phyloP scores from a whole-genome alignment of 2,888 invertebrate genomes.

The Morpho achilles region DNA sequence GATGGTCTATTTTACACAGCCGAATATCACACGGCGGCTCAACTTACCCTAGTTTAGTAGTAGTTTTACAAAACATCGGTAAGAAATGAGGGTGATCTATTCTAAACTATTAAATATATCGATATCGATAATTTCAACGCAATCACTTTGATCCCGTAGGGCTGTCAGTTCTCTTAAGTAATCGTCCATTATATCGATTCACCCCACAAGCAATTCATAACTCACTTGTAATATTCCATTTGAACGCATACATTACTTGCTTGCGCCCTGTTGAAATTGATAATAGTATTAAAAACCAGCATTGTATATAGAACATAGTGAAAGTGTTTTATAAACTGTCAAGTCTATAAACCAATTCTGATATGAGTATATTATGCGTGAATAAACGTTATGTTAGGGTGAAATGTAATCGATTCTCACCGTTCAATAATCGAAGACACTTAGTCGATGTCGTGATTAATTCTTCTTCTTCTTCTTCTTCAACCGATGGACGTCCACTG shows the following conservation, averaged over 20 bases:
- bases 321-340: background rate
- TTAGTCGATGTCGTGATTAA: too few species aligned
- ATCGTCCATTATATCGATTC: constrained; percentile 62
- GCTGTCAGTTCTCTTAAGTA: constrained; percentile 59
- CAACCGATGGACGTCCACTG: too few species aligned
- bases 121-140: constrained; percentile 13
- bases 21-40: too few species aligned
- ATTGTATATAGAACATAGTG: constrained; percentile 2
- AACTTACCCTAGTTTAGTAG: too few species aligned
- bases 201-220: constrained; percentile 35
- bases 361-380: background rate
- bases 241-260: constrained; percentile 5
- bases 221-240: constrained; percentile 18
- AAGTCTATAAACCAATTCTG: background rate
- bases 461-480: too few species aligned
- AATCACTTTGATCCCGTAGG: constrained; percentile 45
- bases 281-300: background rate
- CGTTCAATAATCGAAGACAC: too few species aligned
- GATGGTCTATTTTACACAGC: too few species aligned
- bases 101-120: constrained; percentile 8
- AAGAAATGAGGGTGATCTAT: too few species aligned
- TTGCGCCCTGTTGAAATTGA: background rate
- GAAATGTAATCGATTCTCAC: background rate
- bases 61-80: too few species aligned
- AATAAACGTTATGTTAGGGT: constrained; percentile 3